Percentiles rank a stretch among this genome's conserved stretches.
Conservation (phyloP, 2,888 invertebrate species). For the Halictus quadricinctus region DNA sequence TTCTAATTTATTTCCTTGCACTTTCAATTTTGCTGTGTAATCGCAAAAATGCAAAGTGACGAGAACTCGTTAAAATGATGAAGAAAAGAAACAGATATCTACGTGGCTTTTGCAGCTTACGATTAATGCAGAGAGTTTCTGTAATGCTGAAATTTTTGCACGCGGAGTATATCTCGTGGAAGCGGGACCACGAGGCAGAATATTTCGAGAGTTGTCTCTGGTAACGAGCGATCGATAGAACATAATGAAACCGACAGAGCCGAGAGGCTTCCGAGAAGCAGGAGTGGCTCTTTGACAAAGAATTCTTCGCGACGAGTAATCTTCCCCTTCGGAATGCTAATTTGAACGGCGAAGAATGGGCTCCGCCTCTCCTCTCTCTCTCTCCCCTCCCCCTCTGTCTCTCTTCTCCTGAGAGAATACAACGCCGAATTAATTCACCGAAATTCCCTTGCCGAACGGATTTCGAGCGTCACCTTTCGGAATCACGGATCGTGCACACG, state of each 20-base stretch:
- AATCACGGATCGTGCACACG: constrained; percentile 22
- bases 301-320: constrained; percentile 58
- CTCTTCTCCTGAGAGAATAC: background rate
- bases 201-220: constrained; percentile 28
- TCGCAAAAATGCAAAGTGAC: too few species aligned
- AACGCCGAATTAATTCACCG: constrained; percentile 45
- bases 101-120: too few species aligned
- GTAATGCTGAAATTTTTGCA: background rate
- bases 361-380: background rate
- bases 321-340: constrained; percentile 55
- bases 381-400: background rate
- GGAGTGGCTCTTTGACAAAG: constrained; percentile 46
- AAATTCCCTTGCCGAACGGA: constrained; percentile 43
- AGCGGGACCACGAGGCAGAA: background rate
- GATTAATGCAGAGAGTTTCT: too few species aligned
- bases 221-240: constrained; percentile 48
- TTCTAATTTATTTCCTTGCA: background rate
- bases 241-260: constrained; percentile 50
- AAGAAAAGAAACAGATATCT: too few species aligned
- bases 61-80: too few species aligned
- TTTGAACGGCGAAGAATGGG: constrained; percentile 33
- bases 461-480: constrained; percentile 12
- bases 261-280: constrained; percentile 45
- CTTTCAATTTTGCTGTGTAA: background rate
- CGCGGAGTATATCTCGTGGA: background rate